phyloP scores from a whole-genome alignment of 2,113 vertebrate genomes.

The Heliornis fulica region DNA sequence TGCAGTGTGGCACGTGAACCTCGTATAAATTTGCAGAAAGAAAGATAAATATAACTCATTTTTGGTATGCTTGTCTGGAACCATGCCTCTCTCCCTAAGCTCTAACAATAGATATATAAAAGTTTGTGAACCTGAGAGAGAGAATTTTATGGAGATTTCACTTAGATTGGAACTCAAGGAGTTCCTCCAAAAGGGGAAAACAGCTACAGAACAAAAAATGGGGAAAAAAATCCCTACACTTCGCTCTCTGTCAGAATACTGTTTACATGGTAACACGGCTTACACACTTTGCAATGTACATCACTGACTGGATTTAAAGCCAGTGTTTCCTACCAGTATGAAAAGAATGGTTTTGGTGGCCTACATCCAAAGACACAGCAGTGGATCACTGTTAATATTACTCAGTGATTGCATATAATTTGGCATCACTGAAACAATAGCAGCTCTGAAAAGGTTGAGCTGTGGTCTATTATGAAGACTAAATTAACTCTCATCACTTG shows the following conservation, averaged over 20 bases:
- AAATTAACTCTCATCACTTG: constrained; percentile 63
- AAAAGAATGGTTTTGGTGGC: not conserved
- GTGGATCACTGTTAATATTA: constrained; percentile 44
- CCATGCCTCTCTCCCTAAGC: not conserved
- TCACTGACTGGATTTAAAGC: not conserved
- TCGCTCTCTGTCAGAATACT: not conserved
- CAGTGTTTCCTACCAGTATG: not conserved
- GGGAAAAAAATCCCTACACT: not conserved
- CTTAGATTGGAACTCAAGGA: not conserved
- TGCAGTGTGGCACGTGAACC: not conserved
- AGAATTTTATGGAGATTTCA: not conserved
- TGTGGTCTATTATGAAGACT: constrained; percentile 36
- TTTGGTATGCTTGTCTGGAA: not conserved
- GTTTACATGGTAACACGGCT: not conserved
- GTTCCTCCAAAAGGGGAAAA: not conserved
- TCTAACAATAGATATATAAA: not conserved
- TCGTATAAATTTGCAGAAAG: not conserved
- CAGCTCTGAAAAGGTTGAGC: constrained; percentile 51
- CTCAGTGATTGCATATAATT: constrained; percentile 58
- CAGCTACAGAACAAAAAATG: not conserved
- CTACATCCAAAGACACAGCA: constrained; percentile 32
- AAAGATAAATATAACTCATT: not conserved
- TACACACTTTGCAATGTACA: not conserved
- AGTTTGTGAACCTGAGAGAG: not conserved
- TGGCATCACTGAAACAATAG: constrained; percentile 42